These are phyloP conservation scores for Andrena hattorfiana DNA, from an alignment of 2,888 invertebrate genomes.

Conservation along the genomic window DNA sequence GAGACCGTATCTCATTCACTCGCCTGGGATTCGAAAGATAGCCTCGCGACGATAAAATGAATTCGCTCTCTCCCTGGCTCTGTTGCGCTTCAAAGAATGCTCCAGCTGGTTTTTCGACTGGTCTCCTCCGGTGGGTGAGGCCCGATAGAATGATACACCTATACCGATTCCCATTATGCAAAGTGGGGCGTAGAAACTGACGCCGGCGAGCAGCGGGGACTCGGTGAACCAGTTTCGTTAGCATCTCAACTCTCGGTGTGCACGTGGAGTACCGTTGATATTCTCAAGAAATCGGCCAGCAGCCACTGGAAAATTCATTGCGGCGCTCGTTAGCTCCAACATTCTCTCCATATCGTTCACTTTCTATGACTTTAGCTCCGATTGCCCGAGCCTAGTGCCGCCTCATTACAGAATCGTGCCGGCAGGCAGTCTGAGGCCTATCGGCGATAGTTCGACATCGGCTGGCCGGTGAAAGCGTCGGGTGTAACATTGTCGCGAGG, in stretches of 20 bases:
- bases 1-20: conserved; percentile 25
- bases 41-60: conserved; percentile 1
- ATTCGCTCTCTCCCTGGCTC: conserved; percentile 1
- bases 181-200: too few relatives aligned
- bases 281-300: not conserved
- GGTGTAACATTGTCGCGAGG: conserved; percentile 72
- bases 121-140: too few relatives aligned
- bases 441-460: conserved; percentile 38
- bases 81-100: too few relatives aligned
- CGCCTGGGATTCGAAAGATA: conserved; percentile 25
- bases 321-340: not conserved
- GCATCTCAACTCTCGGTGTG: not conserved
- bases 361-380: not conserved
- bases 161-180: too few relatives aligned
- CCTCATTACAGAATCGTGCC: conserved; percentile 6
- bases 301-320: not conserved
- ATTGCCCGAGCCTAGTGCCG: not conserved
- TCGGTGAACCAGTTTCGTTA: too few relatives aligned
- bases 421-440: conserved; percentile 13
- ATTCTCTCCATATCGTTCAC: conserved; percentile 10
- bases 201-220: too few relatives aligned
- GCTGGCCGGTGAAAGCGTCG: conserved; percentile 73
- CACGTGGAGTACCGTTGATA: not conserved
- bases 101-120: too few relatives aligned
- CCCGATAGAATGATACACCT: too few relatives aligned